Evolutionary conservation across 2,113 vertebrate genomes (phyloP).

Genomic region (Ameiurus melas): DNA sequence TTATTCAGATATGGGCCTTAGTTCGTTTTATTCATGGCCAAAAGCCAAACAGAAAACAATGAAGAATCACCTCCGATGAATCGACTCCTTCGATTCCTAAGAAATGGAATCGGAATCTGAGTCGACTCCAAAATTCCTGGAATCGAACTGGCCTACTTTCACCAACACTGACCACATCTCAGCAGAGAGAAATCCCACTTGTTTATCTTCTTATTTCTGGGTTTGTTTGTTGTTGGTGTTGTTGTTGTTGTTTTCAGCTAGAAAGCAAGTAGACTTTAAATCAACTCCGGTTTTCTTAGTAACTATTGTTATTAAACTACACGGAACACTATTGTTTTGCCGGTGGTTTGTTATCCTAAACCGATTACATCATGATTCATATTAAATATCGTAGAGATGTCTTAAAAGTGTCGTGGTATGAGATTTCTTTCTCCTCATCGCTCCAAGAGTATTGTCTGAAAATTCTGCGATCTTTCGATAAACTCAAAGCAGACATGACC

Average conservation of each 20-base stretch:
- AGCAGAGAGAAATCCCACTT: background rate
- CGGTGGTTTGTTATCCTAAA: background rate
- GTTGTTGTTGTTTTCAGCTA: background rate
- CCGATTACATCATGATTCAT: background rate
- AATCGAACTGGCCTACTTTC: constrained; percentile 1
- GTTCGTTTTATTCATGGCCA: background rate
- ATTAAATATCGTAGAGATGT: background rate
- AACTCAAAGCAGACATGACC: too few relatives aligned
- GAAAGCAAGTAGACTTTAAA: background rate
- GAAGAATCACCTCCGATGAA: background rate
- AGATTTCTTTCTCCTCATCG: too few relatives aligned
- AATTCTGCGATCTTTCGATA: too few relatives aligned
- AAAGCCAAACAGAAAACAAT: background rate
- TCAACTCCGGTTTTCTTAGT: background rate
- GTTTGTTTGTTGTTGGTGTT: too few relatives aligned
- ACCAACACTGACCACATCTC: background rate
- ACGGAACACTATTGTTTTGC: background rate
- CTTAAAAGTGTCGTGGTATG: too few relatives aligned
- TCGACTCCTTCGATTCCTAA: background rate
- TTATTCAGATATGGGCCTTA: background rate
- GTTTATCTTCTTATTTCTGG: background rate
- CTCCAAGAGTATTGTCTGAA: too few relatives aligned
- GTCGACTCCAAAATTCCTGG: background rate
- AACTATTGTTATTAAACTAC: background rate
- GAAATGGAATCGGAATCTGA: background rate